phyloP scores from a whole-genome alignment of 2,888 invertebrate species.

The Gonocerus acuteangulatus region DNA sequence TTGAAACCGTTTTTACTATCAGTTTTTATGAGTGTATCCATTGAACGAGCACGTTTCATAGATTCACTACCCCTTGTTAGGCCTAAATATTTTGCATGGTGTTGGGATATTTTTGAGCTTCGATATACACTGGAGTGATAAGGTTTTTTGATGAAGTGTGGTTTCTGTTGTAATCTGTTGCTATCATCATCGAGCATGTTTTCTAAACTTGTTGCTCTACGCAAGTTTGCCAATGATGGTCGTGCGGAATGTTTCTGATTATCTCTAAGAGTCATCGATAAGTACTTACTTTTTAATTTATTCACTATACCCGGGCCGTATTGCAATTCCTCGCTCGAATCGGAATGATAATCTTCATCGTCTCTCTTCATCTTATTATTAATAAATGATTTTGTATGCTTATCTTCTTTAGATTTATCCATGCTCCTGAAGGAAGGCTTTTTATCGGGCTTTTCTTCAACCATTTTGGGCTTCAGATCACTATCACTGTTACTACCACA shows the following conservation, averaged over 20 bases:
- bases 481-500: constrained; percentile 31
- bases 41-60: constrained; percentile 77
- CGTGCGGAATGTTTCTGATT: constrained; percentile 54
- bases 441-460: constrained; percentile 27
- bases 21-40: constrained; percentile 69
- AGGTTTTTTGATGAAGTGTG: constrained; percentile 32
- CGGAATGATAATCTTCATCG: constrained; percentile 47
- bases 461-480: constrained; percentile 28
- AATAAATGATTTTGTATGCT: constrained; percentile 37
- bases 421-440: constrained; percentile 16
- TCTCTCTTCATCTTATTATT: constrained; percentile 31
- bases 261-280: constrained; percentile 75
- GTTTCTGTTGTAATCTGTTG: constrained; percentile 17
- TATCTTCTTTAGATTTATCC: constrained; percentile 30
- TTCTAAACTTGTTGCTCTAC: constrained; percentile 77
- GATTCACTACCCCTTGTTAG: constrained; percentile 45
- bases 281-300: constrained; percentile 75
- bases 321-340: constrained; percentile 68
- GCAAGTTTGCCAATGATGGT: constrained; percentile 58
- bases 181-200: constrained; percentile 66
- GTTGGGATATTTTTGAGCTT: constrained; percentile 31
- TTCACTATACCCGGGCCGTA: constrained; percentile 90
- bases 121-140: constrained; percentile 16
- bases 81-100: constrained; percentile 36
- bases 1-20: constrained; percentile 42